Base-by-base conservation (phyloP, 2,888 invertebrate species). In the Phyto melanocephala region DNA sequence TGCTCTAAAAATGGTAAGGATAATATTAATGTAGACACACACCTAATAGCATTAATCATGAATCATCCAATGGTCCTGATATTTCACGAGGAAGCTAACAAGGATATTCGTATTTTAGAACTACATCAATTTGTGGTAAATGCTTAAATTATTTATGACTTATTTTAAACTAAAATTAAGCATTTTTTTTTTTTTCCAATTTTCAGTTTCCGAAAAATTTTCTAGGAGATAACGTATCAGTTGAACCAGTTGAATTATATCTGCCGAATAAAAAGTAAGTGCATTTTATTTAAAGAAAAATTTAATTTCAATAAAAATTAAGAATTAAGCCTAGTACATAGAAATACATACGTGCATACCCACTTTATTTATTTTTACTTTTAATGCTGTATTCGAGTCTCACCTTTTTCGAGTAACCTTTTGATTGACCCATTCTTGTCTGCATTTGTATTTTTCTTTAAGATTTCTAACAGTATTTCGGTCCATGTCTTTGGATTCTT, bases 61-160 rank as follows among this genome's bases (percentile, higher is more conserved):
- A 89, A 89, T 42, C 89, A 90, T 56, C 90, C 90, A 0, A 86
- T 90, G 80, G 86, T 90, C 10, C 85, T 90, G 63, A 86, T 88
- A 13, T 89, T 83, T 33, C 86, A 86, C 35, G 58, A 85, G 50
- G 72, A 85, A 35, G 71, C 78, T 22, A 79, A 84, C 35, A 84
- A 85, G 4, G 50, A 75, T 13, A 76, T 58, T 5, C 86, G 87
- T 54, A 86, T 85, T 80, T 83, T 89, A 22, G 90, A 90, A 58
- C 88, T 90, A 68, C 90, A 90, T 86, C 89, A 90, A 83, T 90
- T 90, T 75, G 85, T 90, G 87, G 88, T 88, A 85, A 86, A 72
- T 74, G 17, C 17, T 5, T 80, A 85, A 75, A 58, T 20, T 22
- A 47, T 22, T n/a, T 76, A 13, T 10, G 22, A 11, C 22, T n/a